Evolutionary conservation across 2,113 vertebrate species (phyloP), one percentile per base, ranked within the genome.

Genomic region (Eptatretus burgeri): DNA sequence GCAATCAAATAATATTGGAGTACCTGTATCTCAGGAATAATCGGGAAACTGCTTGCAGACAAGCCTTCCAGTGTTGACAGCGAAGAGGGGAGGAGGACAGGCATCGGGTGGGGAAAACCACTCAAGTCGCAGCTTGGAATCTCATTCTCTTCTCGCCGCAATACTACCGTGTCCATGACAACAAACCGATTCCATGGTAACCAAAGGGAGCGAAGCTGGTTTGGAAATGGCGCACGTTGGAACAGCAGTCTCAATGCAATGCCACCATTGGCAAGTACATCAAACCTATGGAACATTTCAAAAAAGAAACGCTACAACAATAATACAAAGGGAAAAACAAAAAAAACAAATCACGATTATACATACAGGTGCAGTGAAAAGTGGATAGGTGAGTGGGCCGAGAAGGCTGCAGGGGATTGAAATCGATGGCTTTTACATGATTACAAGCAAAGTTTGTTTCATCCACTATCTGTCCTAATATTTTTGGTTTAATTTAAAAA

Each of bases 11-110:
- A 41, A 41, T 41, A 41, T 41, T 41, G 3, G 27, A 41, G 27
- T 41, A 93, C 91, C 91, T 98, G 91, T 51, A 89, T 98, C 72
- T 98, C 91, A 0, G 91, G 91, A 70, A 98, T 81, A 72, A 98
- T 73, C 62, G 91, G 85, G 27, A 41, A 41, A 41, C 27, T 41
- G 27, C 27, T 7, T 41, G 27, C 27, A 41, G 27, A 41, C 27
- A 41, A 81, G 50, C 84, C 81, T 2, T 84, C 85, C 2, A 94
- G 93, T 14, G 85, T 80, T 0, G 91, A 89, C 67, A 98, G 78
- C 0, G 89, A 82, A 2, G 91, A 85, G 0, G 91, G 89, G 1
- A 83, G 78, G 60, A 94, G 80, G 4, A 85, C 66, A 0, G 89
- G 91, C 67, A 81, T 80, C 63, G 91, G 91, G n/a, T 89, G 74